Evolutionary conservation across 1,140 invertebrate genomes (phyloP), one percentile per base, ranked within the genome.

Genomic region (Heliconius nattereri): DNA sequence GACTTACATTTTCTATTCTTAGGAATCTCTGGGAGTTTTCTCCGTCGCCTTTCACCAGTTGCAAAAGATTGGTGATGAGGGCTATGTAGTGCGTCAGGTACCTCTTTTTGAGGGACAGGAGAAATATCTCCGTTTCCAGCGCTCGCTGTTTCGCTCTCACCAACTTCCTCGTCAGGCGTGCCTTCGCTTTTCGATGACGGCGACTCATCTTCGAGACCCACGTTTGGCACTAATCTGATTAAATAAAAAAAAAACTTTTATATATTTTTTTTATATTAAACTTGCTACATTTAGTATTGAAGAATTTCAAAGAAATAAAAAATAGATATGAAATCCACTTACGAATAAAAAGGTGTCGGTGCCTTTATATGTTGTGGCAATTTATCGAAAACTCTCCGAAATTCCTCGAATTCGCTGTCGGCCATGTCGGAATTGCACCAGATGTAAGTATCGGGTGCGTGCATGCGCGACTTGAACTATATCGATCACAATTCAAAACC

Each of bases 401-500:
- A 98, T 96, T 98, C 97, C 94, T 98, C 98, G 95, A 98, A 98
- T 93, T 98, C 98, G 87, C 96, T 97, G 95, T 98, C 98, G 85
- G 97, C 98, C 98, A 98, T 98, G 94, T 96, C 92, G 90, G 77
- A 85, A 81, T 82, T 90, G 83, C 89, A 92, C 88, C 87, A 91
- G 91, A 89, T 89, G 87, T 87, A 89, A 83, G 83, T 79, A 76
- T 35, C 81, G 60, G 85, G 77, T 78, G 49, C 80, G 79, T 89
- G 90, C 92, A 92, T 90, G 92, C 92, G 92, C 86, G 85, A 85
- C 76, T 71, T 81, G 73, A 84, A 81, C 49, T 52, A 57, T 92
- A 92, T 92, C 87, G 90, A 93, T 86, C 89, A 73, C 45, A 81
- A 73, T n/a, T 73, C 72, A 70, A 78, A 82, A 32, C 78, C 32